Evolutionary conservation across 2,888 invertebrate genomes (phyloP).

Genomic region (Cephus nigrinus): DNA sequence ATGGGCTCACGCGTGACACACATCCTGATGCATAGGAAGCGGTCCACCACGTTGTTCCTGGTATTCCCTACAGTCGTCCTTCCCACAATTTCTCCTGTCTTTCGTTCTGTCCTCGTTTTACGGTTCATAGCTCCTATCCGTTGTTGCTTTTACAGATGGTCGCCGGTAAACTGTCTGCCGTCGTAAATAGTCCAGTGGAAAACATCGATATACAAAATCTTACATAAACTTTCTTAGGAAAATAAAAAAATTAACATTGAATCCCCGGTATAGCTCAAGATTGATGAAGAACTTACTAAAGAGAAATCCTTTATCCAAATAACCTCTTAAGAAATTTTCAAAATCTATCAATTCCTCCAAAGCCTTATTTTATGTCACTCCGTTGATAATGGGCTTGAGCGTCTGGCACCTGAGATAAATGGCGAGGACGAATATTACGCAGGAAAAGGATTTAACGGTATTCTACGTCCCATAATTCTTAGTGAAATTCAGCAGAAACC

Average conservation of each 20-base stretch:
- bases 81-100: neutral
- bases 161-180: neutral
- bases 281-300: neutral
- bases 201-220: neutral
- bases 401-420: neutral
- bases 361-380: neutral
- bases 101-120: neutral
- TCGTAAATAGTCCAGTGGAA: neutral
- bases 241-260: neutral
- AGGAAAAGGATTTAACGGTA: neutral
- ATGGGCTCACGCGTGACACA: constrained; percentile 43
- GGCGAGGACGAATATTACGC: neutral
- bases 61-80: neutral
- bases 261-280: neutral
- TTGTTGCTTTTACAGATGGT: neutral
- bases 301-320: neutral
- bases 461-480: neutral
- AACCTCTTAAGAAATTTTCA: neutral
- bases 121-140: neutral
- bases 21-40: constrained; percentile 26
- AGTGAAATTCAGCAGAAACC: neutral
- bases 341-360: neutral
- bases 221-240: neutral
- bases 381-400: neutral
- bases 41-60: neutral